A percentile compares a stretch with the other conserved stretches of the same genome.
These are phyloP conservation scores for Drosophila pegasa DNA, from an alignment of 2,888 invertebrate species.

Conservation along the genomic window DNA sequence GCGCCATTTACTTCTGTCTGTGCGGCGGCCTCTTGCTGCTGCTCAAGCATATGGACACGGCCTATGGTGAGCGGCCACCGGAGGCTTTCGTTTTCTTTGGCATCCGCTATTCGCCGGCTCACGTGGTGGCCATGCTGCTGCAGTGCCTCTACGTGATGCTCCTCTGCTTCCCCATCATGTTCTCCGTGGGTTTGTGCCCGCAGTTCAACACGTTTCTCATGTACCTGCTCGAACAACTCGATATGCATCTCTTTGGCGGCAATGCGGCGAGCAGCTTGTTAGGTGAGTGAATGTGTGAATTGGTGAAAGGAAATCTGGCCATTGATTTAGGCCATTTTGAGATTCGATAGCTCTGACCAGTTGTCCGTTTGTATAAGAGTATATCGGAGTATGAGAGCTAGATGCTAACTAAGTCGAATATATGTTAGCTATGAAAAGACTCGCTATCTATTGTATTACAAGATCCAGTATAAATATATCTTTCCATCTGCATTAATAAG, in stretches of 20 bases:
- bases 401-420: too few species aligned
- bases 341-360: too few species aligned
- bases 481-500: too few species aligned
- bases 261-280: slow-evolving; percentile 94
- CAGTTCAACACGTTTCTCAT: slow-evolving; percentile 98
- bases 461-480: too few species aligned
- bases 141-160: slow-evolving; percentile 92
- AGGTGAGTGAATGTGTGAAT: slow-evolving; percentile 85
- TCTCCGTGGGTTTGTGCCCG: slow-evolving; percentile 97
- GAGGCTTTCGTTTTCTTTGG: slow-evolving; percentile 77
- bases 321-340: too few species aligned
- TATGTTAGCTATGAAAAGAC: too few species aligned
- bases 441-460: too few species aligned
- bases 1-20: slow-evolving; percentile 96
- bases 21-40: slow-evolving; percentile 88
- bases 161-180: slow-evolving; percentile 96
- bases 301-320: too few species aligned
- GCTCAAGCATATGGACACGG: slow-evolving; percentile 75
- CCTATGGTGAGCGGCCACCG: slow-evolving; percentile 66
- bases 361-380: neutral
- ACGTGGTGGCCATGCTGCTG: slow-evolving; percentile 88
- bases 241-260: slow-evolving; percentile 95
- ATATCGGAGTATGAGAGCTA: too few species aligned
- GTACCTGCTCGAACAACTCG: slow-evolving; percentile 98
- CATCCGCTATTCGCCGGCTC: slow-evolving; percentile 85